Percentiles rank a stretch among this genome's conserved stretches.
Conservation (phyloP, 2,113 vertebrate species). For the Sander vitreus region DNA sequence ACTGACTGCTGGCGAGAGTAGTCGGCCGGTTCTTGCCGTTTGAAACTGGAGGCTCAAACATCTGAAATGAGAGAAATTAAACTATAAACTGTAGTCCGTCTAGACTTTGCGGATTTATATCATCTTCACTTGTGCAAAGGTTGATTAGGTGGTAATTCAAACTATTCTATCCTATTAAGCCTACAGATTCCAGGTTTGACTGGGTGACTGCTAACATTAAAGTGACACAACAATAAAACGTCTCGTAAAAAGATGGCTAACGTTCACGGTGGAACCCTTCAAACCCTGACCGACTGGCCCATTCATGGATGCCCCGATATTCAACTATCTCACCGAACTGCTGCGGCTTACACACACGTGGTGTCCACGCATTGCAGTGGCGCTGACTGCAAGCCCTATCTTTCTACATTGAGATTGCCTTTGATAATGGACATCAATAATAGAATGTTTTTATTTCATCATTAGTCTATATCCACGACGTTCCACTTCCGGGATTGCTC, state of each 20-base stretch:
- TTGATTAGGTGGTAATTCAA: slow-evolving; percentile 25
- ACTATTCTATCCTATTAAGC: slow-evolving; percentile 5
- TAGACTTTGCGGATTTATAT: not conserved
- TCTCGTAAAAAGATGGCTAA: slow-evolving; percentile 13
- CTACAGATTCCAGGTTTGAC: slow-evolving; percentile 25
- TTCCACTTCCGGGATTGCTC: no score
- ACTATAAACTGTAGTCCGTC: slow-evolving; percentile 9
- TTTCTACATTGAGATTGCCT: no score
- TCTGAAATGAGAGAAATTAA: slow-evolving; percentile 84
- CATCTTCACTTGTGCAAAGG: slow-evolving; percentile 19
- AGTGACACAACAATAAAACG: slow-evolving; percentile 25
- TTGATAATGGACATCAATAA: no score
- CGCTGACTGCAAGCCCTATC: not conserved
- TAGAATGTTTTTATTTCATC: no score
- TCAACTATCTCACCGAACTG: not conserved
- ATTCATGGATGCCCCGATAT: slow-evolving; percentile 4
- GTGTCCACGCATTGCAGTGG: no score
- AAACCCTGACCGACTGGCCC: slow-evolving; percentile 22
- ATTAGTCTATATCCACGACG: no score
- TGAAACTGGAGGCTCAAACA: slow-evolving; percentile 94
- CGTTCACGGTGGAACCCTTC: slow-evolving; percentile 7
- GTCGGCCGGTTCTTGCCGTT: slow-evolving; percentile 93
- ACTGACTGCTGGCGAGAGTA: slow-evolving; percentile 90
- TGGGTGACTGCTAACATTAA: slow-evolving; percentile 26
- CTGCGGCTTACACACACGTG: no score